Base-by-base conservation (phyloP, 1,140 invertebrate species). In the Drosophila bifasciata region DNA sequence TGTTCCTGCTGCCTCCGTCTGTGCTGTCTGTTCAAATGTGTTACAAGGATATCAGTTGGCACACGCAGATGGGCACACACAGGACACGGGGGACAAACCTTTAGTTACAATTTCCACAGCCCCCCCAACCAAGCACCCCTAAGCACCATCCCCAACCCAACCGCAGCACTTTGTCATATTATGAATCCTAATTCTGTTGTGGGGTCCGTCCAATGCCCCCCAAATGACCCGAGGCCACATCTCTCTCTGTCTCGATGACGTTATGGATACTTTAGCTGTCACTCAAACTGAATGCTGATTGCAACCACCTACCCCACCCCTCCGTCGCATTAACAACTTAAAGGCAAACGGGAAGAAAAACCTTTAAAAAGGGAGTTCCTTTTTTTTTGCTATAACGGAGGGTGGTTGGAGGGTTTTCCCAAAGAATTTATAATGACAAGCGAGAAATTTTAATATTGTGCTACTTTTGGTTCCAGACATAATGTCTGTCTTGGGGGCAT, bases 261-360 rank as follows among this genome's bases (percentile, higher is more conserved):
- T 79, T 88, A 79, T 79, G 75, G 84, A 83, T 89, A 76, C 84
- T 83, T 88, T 78, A 76, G 61, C 70, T 86, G 78, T 86, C 83
- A 88, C 70, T 86, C 81, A 78, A 78, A 86, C 53, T 77, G 60
- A 41, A 49, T 68, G 66, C 59, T 84, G 69, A 83, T 81, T 83
- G 78, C 78, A 73, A 57, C 3, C 1, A 0, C 9, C n/a, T 51
- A 8, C 48, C 6, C 5, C 16, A 0, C 16, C 7, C 16, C 17
- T 16, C 41, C 25, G 52, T 62, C 45, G 55, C 53, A 46, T 43
- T 51, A 46, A 32, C 56, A 60, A 49, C 28, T 60, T 21, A 41
- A 71, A 63, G n/a, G 32, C 32, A 5, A 13, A 28, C 8, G 28
- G 25, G 11, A 36, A 36, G 1, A 51, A 39, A 36, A 25, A 46